phyloP scores from a whole-genome alignment of 2,888 invertebrate genomes.

The Megaustenia siamemsis region DNA sequence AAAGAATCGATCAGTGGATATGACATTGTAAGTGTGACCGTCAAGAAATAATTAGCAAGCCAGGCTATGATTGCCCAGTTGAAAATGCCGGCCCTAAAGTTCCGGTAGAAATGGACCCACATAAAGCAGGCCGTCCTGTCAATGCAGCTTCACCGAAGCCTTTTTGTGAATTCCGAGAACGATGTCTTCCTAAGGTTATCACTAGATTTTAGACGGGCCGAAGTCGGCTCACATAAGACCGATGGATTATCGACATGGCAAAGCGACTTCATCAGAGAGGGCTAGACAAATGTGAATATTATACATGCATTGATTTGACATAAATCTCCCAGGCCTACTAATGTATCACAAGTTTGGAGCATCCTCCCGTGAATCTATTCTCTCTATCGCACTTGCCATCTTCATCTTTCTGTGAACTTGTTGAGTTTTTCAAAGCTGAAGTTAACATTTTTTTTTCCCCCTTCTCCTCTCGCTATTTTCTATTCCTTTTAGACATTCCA shows the following conservation, averaged over 20 bases:
- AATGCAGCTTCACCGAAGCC: neutral
- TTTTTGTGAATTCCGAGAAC: neutral
- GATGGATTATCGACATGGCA: constrained; percentile 32
- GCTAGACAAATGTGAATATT: constrained; percentile 39
- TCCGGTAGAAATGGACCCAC: neutral
- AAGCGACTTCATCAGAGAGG: neutral
- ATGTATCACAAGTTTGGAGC: constrained; percentile 4
- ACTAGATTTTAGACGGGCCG: neutral
- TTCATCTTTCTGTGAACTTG: neutral
- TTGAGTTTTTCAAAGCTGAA: neutral
- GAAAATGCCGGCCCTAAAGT: too few species aligned
- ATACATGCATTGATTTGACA: constrained; percentile 24
- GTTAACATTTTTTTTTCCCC: too few species aligned
- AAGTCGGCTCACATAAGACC: neutral
- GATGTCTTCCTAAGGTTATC: constrained; percentile 23
- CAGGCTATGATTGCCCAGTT: too few species aligned
- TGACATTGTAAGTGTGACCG: too few species aligned
- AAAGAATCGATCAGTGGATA: neutral
- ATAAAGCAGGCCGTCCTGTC: neutral
- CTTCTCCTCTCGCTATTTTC: too few species aligned
- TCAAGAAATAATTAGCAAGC: too few species aligned
- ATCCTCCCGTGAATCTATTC: neutral
- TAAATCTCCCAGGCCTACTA: constrained; percentile 12
- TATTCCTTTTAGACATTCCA: too few species aligned
- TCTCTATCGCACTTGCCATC: neutral